Evolutionary conservation across 2,113 vertebrate genomes (phyloP), one percentile per base, ranked within the genome.

Genomic region (Thamnophis sirtalis): DNA sequence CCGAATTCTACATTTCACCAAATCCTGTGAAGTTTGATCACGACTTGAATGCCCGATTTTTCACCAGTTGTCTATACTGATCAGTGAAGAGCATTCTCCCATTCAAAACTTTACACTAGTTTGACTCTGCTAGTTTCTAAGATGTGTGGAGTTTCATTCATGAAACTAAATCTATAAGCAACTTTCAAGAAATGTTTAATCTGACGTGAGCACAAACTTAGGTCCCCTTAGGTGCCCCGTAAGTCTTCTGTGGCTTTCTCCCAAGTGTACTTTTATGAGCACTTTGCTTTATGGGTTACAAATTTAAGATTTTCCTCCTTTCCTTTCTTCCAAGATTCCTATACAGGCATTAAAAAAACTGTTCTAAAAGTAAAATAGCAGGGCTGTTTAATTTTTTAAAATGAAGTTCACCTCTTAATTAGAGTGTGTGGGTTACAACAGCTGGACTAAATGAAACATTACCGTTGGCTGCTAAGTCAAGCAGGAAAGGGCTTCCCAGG

Each of bases 401-500:
- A 38, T 95, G 89, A 93, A 94, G 91, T 80, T 63, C 93, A 56
- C 9, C 0, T 0, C 96, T 95, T 96, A 93, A 94, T 93, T 90
- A 95, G 73, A 87, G 13, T 0, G 0, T 93, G 90, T 90, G 92
- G 19, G 4, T 91, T 92, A 28, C 56, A 87, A 88, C 92, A 92
- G 93, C 88, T 93, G 93, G 93, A 90, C 87, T 91, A 92, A 94
- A 94, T 55, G 3, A 96, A 97, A 96, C 50, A 38, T 87, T 96
- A 95, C 93, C 95, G 86, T 95, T 94, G 91, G 86, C 90, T 96
- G 97, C 96, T 96, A 92, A 97, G 94, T 95, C 95, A 97, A 96
- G 96, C 97, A 97, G 97, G 97, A 98, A 98, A 97, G 94, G 96
- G 93, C 93, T 98, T 98, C 95, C 95, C 93, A 94, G 96, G 96